A percentile compares a stretch with the other conserved stretches of the same genome.
Conservation (phyloP, 1,140 invertebrate genomes). For the Lepidostoma basale region DNA sequence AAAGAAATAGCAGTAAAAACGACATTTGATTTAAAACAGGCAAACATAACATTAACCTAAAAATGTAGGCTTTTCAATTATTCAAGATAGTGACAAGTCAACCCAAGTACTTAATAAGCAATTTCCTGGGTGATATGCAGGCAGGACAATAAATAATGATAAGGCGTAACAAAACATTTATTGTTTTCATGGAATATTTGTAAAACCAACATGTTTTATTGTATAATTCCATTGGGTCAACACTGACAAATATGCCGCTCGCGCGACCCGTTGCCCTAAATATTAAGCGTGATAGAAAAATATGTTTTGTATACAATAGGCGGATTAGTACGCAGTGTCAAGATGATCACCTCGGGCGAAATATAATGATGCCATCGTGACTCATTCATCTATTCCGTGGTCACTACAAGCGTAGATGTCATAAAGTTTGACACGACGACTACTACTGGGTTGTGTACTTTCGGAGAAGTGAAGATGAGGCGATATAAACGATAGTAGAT, state of each 20-base stretch:
- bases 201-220: constrained; percentile 1
- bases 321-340: constrained; percentile 10
- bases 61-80: neutral
- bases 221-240: neutral
- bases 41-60: neutral
- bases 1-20: too few species aligned
- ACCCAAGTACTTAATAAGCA: neutral
- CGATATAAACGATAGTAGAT: neutral
- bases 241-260: neutral
- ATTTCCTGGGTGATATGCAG: constrained; percentile 8
- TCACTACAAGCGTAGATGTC: neutral
- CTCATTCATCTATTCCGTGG: neutral
- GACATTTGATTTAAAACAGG: too few species aligned
- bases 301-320: constrained; percentile 3
- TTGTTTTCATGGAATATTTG: neutral
- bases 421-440: constrained; percentile 22
- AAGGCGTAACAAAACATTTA: neutral
- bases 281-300: neutral
- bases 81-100: neutral
- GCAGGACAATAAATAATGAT: neutral
- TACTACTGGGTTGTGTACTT: neutral
- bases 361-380: constrained; percentile 19
- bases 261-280: constrained; percentile 8
- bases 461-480: neutral
- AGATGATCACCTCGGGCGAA: constrained; percentile 20